Conservation (phyloP, 1,140 invertebrate species). For the Chymomyza costata region DNA sequence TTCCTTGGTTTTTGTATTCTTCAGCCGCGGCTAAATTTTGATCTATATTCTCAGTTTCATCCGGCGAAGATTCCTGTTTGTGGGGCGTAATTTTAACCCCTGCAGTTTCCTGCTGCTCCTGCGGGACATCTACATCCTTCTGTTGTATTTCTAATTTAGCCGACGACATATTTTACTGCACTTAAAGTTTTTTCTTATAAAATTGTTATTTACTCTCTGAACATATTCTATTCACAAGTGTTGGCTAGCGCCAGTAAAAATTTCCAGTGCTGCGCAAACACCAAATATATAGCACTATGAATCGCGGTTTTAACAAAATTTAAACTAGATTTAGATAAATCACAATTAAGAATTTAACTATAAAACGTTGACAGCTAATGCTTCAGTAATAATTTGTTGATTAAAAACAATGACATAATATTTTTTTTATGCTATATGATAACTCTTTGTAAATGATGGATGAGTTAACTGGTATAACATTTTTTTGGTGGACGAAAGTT, state of each 20-base stretch:
- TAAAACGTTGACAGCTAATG: too few relatives aligned
- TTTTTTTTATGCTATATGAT: too few relatives aligned
- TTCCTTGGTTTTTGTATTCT: conserved; percentile 88
- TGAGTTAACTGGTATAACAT: too few relatives aligned
- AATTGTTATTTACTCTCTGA: conserved; percentile 66
- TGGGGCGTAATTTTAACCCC: conserved; percentile 22
- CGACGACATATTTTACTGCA: conserved; percentile 55
- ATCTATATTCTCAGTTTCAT: conserved; percentile 31
- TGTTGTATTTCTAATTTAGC: conserved; percentile 47
- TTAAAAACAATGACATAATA: background rate
- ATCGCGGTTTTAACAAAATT: too few relatives aligned
- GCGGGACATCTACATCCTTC: conserved; percentile 37
- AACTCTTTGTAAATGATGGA: too few relatives aligned
- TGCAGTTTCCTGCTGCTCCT: conserved; percentile 21
- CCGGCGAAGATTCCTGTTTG: conserved; percentile 37
- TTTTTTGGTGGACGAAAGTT: too few relatives aligned
- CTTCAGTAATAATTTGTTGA: too few relatives aligned
- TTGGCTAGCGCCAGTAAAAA: conserved; percentile 42
- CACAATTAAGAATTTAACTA: too few relatives aligned
- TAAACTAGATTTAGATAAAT: too few relatives aligned
- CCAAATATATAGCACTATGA: too few relatives aligned
- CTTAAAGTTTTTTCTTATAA: conserved; percentile 35
- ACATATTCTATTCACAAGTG: conserved; percentile 45
- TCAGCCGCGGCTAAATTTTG: conserved; percentile 78
- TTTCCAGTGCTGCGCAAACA: conserved; percentile 36